Percentiles rank a stretch among this genome's conserved stretches.
Evolutionary conservation across 2,797 vertebrate genomes (phyloP).

Genomic region (Trichosurus vulpecula): DNA sequence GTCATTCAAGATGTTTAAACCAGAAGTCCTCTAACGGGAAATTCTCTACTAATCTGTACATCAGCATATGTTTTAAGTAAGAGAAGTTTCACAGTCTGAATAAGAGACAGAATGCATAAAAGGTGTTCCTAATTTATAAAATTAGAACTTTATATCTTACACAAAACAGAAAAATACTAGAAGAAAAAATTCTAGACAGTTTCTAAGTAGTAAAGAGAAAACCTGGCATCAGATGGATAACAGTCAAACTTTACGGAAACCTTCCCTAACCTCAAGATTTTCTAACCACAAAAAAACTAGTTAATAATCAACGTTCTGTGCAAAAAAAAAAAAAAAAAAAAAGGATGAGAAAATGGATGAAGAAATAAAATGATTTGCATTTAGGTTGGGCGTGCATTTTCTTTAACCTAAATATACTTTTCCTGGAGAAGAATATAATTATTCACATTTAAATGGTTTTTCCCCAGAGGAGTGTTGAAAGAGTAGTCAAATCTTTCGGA

Average conservation of each 20-base stretch:
- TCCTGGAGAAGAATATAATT: background rate
- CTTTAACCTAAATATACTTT: background rate
- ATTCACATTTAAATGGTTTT: background rate
- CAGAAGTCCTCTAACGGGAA: background rate
- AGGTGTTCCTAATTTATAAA: constrained; percentile 8
- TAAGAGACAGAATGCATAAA: background rate
- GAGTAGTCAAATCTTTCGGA: background rate
- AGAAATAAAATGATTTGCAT: background rate
- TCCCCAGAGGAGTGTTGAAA: background rate
- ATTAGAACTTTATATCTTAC: background rate
- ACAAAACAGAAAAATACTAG: background rate
- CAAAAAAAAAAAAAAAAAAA: background rate
- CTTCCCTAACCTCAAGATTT: background rate
- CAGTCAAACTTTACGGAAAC: background rate
- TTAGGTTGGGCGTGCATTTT: background rate
- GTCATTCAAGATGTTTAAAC: background rate
- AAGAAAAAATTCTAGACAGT: background rate
- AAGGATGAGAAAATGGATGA: background rate
- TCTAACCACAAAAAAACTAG: background rate
- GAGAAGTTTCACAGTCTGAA: constrained; percentile 14
- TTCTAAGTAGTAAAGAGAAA: background rate
- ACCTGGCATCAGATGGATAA: background rate
- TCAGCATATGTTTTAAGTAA: constrained; percentile 12
- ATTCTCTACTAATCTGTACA: constrained; percentile 1
- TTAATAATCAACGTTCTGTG: background rate